Evolutionary conservation across 1,140 invertebrate genomes (phyloP).

Genomic region (Pseudomyrmex gracilis): DNA sequence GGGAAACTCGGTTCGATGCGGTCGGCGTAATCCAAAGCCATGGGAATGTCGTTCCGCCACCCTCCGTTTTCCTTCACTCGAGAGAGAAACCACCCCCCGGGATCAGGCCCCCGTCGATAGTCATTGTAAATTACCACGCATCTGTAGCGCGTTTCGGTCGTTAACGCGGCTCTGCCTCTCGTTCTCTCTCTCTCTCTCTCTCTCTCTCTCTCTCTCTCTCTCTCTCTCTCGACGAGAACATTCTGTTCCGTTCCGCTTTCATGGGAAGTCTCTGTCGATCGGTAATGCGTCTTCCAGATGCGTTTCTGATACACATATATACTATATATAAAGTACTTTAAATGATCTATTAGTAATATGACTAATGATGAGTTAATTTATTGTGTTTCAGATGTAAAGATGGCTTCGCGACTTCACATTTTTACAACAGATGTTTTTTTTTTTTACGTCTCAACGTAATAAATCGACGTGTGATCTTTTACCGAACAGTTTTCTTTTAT

Average conservation of each 20-base stretch:
- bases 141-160: constrained; percentile 77
- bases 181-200: no score
- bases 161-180: constrained; percentile 68
- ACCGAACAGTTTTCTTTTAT: background rate
- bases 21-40: constrained; percentile 77
- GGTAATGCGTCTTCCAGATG: constrained; percentile 33
- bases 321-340: background rate
- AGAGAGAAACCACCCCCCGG: constrained; percentile 40
- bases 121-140: constrained; percentile 81
- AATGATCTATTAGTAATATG: background rate
- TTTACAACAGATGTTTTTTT: background rate
- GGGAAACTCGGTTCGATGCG: constrained; percentile 79
- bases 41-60: constrained; percentile 73
- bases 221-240: background rate
- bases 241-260: constrained; percentile 39
- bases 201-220: no score
- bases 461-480: background rate
- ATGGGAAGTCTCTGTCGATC: constrained; percentile 44
- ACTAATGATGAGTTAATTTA: constrained; percentile 28
- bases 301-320: constrained; percentile 8
- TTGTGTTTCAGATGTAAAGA: background rate
- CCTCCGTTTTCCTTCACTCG: background rate
- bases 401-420: background rate
- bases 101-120: constrained; percentile 68
- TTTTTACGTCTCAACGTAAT: background rate